A percentile compares a stretch with the other conserved stretches of the same genome.
Conservation (phyloP, 2,797 vertebrate species). For the Rallus crepitans region DNA sequence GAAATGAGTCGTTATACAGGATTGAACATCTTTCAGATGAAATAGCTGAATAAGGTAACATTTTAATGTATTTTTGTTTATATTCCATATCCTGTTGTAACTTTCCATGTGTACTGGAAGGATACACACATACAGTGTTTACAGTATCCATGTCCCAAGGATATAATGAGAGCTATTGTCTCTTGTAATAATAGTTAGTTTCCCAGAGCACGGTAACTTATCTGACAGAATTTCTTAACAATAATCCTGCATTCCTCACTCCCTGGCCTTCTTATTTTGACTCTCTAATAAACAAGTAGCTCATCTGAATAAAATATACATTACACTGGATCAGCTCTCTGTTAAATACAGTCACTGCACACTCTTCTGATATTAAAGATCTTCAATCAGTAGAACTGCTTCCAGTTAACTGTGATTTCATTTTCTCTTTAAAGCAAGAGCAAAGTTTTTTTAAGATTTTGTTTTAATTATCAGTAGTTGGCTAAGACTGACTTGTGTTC, state of each 20-base stretch:
- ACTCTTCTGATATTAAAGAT: not conserved
- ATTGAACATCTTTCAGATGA: slow-evolving; percentile 3
- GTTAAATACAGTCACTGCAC: not conserved
- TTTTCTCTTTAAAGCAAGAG: not conserved
- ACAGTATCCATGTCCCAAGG: not conserved
- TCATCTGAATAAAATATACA: not conserved
- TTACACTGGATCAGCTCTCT: not conserved
- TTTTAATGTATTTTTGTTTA: not conserved
- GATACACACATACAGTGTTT: not conserved
- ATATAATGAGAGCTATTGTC: not conserved
- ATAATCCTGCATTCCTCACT: not conserved
- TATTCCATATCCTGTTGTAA: not conserved
- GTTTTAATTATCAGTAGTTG: not conserved
- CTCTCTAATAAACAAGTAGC: not conserved
- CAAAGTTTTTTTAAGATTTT: not conserved
- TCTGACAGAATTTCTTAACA: not conserved
- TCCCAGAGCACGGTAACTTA: not conserved
- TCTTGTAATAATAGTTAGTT: not conserved
- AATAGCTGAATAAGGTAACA: not conserved
- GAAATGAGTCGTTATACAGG: slow-evolving; percentile 21
- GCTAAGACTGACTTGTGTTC: not conserved
- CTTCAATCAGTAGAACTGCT: not conserved
- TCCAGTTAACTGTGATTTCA: not conserved
- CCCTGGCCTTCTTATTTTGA: not conserved
- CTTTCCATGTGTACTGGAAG: not conserved